These are phyloP conservation scores for Labia minor DNA, from an alignment of 2,888 invertebrate genomes.

Conservation along the genomic window DNA sequence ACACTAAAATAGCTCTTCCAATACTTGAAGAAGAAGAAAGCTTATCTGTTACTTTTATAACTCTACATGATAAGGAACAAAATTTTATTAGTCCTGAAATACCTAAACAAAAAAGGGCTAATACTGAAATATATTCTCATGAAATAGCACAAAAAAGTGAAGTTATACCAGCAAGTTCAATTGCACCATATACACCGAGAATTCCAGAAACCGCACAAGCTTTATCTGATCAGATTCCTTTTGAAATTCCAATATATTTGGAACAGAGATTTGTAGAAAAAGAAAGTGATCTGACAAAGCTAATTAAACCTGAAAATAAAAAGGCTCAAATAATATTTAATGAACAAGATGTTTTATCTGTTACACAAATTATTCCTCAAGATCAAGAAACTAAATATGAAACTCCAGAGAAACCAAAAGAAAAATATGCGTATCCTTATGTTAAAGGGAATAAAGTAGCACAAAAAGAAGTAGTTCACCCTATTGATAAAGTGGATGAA, in stretches of 20 bases:
- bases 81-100: constrained; percentile 33
- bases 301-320: constrained; percentile 34
- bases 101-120: constrained; percentile 37
- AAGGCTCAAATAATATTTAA: constrained; percentile 37
- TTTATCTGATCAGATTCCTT: constrained; percentile 41
- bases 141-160: constrained; percentile 45
- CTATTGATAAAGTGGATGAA: constrained; percentile 34
- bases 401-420: constrained; percentile 33
- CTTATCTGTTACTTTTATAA: constrained; percentile 33
- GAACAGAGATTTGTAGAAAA: constrained; percentile 36
- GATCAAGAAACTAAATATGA: constrained; percentile 37
- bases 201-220: constrained; percentile 39
- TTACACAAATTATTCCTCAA: constrained; percentile 41
- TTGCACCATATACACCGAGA: constrained; percentile 37
- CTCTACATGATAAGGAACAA: constrained; percentile 30
- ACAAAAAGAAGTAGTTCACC: constrained; percentile 35
- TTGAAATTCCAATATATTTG: constrained; percentile 41
- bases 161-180: constrained; percentile 37
- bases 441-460: constrained; percentile 38
- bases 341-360: constrained; percentile 34
- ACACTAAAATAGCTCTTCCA: constrained; percentile 38
- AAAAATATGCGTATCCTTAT: constrained; percentile 35
- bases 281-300: constrained; percentile 36
- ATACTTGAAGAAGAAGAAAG: constrained; percentile 33
- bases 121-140: constrained; percentile 39